phyloP scores from a whole-genome alignment of 2,797 vertebrate genomes.

The Sebastes diploproa region DNA sequence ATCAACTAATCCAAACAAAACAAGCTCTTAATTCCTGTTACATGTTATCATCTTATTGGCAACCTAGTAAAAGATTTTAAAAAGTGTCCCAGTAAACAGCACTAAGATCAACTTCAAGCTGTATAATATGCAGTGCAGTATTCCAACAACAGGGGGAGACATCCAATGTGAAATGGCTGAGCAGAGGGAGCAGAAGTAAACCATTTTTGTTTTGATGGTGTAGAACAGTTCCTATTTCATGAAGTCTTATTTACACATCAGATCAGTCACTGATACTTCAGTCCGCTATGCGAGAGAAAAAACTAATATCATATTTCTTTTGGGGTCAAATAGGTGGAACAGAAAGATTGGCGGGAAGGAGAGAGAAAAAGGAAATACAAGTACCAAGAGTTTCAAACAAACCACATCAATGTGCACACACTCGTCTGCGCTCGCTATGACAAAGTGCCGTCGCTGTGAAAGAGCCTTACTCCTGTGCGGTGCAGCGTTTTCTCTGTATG shows the following conservation, averaged over 20 bases:
- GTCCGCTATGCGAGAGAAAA: not conserved
- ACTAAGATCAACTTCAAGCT: not conserved
- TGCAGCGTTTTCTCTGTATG: constrained; percentile 65
- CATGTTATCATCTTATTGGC: not conserved
- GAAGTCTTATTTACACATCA: no score
- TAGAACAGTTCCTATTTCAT: not conserved
- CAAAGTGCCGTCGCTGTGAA: constrained; percentile 28
- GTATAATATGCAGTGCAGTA: constrained; percentile 22
- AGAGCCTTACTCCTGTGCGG: constrained; percentile 37
- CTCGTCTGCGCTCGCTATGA: constrained; percentile 23
- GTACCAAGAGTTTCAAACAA: constrained; percentile 52
- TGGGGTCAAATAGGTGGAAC: constrained; percentile 1
- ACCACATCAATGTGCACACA: constrained; percentile 63
- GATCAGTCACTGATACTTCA: not conserved
- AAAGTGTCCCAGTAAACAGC: not conserved
- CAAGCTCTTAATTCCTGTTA: not conserved
- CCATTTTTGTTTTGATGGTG: not conserved
- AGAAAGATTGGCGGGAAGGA: constrained; percentile 42
- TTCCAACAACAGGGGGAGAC: constrained; percentile 75
- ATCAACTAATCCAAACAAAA: not conserved
- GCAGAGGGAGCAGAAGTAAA: not conserved
- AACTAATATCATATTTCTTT: not conserved
- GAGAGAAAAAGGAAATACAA: constrained; percentile 53
- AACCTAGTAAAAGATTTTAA: not conserved
- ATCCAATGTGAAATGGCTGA: constrained; percentile 45